Percentiles rank a stretch among this genome's conserved stretches.
Evolutionary conservation across 1,140 invertebrate species (phyloP).

Genomic region (Stegodyphus mimosarum): DNA sequence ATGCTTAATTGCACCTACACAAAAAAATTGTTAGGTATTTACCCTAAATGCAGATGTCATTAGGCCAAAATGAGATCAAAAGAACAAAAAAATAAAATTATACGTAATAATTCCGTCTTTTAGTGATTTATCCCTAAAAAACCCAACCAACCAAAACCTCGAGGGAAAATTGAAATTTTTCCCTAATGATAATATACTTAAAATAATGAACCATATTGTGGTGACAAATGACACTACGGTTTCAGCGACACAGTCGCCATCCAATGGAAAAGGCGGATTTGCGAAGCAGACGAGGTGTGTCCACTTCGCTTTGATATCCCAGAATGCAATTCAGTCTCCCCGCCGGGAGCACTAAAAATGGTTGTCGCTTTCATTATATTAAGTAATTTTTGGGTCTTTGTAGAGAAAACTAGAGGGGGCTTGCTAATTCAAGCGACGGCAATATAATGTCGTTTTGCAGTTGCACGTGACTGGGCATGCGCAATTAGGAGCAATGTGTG

Average conservation of each 20-base stretch:
- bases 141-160: background rate
- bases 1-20: too few species aligned
- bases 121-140: slow-evolving; percentile 14
- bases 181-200: slow-evolving; percentile 41
- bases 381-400: slow-evolving; percentile 47
- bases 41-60: too few species aligned
- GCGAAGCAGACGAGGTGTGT: slow-evolving; percentile 7
- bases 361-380: slow-evolving; percentile 53
- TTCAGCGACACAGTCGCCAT: background rate
- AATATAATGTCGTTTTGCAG: background rate
- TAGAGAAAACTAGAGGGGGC: background rate
- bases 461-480: background rate
- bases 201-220: slow-evolving; percentile 28
- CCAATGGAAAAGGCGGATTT: too few species aligned
- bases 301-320: background rate
- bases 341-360: slow-evolving; percentile 28
- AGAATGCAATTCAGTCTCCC: background rate
- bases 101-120: background rate
- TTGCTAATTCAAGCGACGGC: background rate
- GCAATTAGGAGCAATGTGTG: background rate
- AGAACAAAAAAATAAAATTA: too few species aligned
- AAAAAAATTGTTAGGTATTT: too few species aligned
- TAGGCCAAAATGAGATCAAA: too few species aligned
- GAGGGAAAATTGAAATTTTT: slow-evolving; percentile 10
- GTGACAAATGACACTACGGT: slow-evolving; percentile 31